phyloP scores from a whole-genome alignment of 2,113 vertebrate genomes.

The Rhinogobius similis region DNA sequence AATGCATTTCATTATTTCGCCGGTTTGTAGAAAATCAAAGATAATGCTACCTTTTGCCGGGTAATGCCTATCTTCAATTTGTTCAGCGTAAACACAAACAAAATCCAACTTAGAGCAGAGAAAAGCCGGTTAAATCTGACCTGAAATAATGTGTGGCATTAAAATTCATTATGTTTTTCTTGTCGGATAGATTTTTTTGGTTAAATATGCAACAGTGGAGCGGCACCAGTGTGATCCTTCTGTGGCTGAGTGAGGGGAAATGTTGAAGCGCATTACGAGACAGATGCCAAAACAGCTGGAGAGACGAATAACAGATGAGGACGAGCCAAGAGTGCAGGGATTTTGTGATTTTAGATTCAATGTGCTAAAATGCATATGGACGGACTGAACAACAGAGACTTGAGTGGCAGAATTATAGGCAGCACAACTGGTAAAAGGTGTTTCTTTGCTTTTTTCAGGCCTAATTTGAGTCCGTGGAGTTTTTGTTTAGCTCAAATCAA shows the following conservation, averaged over 20 bases:
- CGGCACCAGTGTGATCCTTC: conserved; percentile 10
- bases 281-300: conserved; percentile 61
- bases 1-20: conserved; percentile 3
- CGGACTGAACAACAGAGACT: not conserved
- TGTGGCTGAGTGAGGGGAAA: conserved; percentile 17
- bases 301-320: conserved; percentile 40
- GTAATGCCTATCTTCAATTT: not conserved
- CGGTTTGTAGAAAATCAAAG: not conserved
- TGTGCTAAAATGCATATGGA: conserved; percentile 3
- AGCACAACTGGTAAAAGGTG: too few species aligned
- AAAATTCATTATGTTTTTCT: conserved; percentile 7
- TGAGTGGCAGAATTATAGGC: too few species aligned
- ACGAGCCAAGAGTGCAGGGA: conserved; percentile 28
- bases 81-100: not conserved
- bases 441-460: too few species aligned
- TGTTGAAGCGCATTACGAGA: conserved; percentile 29
- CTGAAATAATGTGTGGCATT: conserved; percentile 3
- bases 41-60: not conserved
- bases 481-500: too few species aligned
- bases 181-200: not conserved
- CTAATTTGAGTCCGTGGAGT: too few species aligned
- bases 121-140: not conserved
- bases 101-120: not conserved
- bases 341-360: conserved; percentile 21
- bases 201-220: conserved; percentile 7